Evolutionary conservation across 2,888 invertebrate species (phyloP).

Genomic region (Cryptocheilus praepositus): DNA sequence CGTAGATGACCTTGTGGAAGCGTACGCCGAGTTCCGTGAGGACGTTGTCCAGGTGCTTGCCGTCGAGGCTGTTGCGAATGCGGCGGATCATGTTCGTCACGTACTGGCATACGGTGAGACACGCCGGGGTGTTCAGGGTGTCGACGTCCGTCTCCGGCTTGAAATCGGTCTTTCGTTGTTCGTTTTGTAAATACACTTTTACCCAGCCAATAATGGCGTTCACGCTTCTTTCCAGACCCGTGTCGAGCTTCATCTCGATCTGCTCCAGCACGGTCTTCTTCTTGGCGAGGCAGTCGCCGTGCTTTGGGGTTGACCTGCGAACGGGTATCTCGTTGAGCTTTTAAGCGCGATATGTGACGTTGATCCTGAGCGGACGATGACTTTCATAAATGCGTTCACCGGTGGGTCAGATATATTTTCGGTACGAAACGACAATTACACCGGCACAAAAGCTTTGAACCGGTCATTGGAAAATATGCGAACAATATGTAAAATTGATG

Average conservation of each 20-base stretch:
- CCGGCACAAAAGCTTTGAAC: too few species aligned
- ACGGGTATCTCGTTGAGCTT: too few species aligned
- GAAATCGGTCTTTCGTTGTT: slow-evolving; percentile 97
- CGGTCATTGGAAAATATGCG: too few species aligned
- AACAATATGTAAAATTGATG: too few species aligned
- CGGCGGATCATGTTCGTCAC: slow-evolving; percentile 85
- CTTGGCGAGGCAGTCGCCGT: slow-evolving; percentile 91
- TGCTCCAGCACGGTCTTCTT: slow-evolving; percentile 91
- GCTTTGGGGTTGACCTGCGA: slow-evolving; percentile 87
- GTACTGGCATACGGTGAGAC: slow-evolving; percentile 88
- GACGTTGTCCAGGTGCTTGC: slow-evolving; percentile 91
- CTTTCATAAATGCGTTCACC: too few species aligned
- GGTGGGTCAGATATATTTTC: too few species aligned
- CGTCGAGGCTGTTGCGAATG: slow-evolving; percentile 90
- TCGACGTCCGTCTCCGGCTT: slow-evolving; percentile 92
- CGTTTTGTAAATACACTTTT: slow-evolving; percentile 89
- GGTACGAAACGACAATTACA: too few species aligned
- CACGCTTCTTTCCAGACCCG: slow-evolving; percentile 89
- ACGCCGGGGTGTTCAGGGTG: slow-evolving; percentile 89
- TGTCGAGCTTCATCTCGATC: slow-evolving; percentile 93
- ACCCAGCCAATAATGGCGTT: slow-evolving; percentile 94
- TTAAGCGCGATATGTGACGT: too few species aligned
- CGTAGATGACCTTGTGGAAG: slow-evolving; percentile 95
- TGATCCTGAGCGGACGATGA: too few species aligned
- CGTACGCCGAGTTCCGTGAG: slow-evolving; percentile 92